Evolutionary conservation across 2,797 vertebrate species (phyloP), one percentile per base, ranked within the genome.

Genomic region (Pelochelys cantorii): DNA sequence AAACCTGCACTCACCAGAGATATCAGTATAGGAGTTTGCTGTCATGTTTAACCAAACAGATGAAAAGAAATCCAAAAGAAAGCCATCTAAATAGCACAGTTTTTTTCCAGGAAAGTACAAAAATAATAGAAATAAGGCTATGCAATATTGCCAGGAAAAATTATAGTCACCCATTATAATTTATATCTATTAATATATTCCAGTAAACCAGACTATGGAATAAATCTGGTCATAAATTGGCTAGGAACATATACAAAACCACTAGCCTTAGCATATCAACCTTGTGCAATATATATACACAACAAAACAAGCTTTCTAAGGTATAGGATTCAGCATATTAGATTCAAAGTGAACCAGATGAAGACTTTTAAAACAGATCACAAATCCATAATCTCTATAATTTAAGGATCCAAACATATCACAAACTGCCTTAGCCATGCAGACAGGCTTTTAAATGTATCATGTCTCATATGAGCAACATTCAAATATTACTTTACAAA

Each of bases 321-420:
- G 85, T 94, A 93, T 34, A 37, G 42, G 86, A 53, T 85, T 94
- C 84, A 87, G 93, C 84, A 79, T 93, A 90, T 80, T 42, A 25
- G 82, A 94, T 65, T 83, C 88, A 90, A 93, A 90, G 52, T 59
- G 93, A 94, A 96, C 94, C 84, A 59, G 88, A 77, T 87, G 62
- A 86, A 87, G 89, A 91, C 56, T 95, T 84, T 89, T 94, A 84
- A 81, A 93, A 89, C 75, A 87, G n/a, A 55, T 82, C 88, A 92
- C 84, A 95, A 96, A 96, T 96, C 96, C 91, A 93, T 96, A 88
- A 94, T 81, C 94, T 88, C 80, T 94, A 91, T 74, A 94, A 79
- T 42, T 92, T 90, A 88, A 90, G 86, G 94, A 93, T 54, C 53
- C 54, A 90, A 92, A 77, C 81, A 87, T 12, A 56, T 90, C 88